These are phyloP conservation scores for Diorhabda carinulata DNA, from an alignment of 1,140 invertebrate species.

Conservation along the genomic window DNA sequence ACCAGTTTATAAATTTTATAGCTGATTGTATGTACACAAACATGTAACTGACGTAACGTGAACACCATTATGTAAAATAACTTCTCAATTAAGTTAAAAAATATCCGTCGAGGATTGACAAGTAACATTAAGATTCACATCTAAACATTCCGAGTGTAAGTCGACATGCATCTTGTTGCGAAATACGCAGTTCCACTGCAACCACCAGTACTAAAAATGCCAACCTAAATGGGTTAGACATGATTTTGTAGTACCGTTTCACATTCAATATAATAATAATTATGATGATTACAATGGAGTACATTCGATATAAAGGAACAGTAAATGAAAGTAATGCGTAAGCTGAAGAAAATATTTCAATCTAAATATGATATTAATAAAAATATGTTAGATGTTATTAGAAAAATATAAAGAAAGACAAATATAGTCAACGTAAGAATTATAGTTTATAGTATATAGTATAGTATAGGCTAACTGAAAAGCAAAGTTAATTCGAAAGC, in stretches of 20 bases:
- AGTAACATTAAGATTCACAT: conserved; percentile 33
- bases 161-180: conserved; percentile 32
- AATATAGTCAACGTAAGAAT: too few relatives aligned
- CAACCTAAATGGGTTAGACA: background rate
- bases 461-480: too few relatives aligned
- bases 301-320: too few relatives aligned
- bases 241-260: background rate
- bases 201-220: background rate
- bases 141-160: conserved; percentile 29
- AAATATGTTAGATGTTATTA: too few relatives aligned
- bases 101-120: conserved; percentile 28
- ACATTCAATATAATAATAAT: background rate
- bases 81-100: conserved; percentile 32
- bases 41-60: conserved; percentile 26
- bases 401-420: too few relatives aligned
- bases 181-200: conserved; percentile 14
- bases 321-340: too few relatives aligned
- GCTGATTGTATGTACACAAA: conserved; percentile 21
- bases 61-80: conserved; percentile 34
- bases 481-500: too few relatives aligned
- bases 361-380: too few relatives aligned
- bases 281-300: too few relatives aligned
- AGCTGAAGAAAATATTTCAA: too few relatives aligned
- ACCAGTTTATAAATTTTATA: conserved; percentile 15
- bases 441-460: too few relatives aligned